Evolutionary conservation across 53 echinoderm and acorn worm species (phyloP), one percentile per base, ranked within the genome.

Genomic region (Luidia sarsii): DNA sequence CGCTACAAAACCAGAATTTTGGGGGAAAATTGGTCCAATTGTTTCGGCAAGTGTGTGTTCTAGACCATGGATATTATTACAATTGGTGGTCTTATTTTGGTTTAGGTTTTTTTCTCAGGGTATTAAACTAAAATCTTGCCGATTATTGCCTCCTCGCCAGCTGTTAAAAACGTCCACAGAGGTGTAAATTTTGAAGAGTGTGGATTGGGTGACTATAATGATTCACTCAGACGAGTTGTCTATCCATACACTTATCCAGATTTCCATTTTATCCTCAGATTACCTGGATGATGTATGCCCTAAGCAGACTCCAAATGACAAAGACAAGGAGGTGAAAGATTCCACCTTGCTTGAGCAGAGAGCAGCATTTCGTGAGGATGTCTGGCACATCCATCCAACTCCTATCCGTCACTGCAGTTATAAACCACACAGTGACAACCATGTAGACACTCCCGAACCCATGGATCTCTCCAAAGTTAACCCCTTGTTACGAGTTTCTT

Each of bases 401-500:
- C 43, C 43, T 43, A 8, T 43, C 43, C 19, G 36, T 14, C 39
- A 33, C 33, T 30, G 50, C 4, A 27, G 23, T 43, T 20, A 13
- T 43, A 29, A 23, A 43, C 23, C 41, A 38, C 0, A 19, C 39
- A 43, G 19, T 7, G 46, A n/a, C 35, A 31, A 33, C 7, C 11
- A 22, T n/a, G 48, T 7, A 20, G 32, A 11, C 9, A 15, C 34
- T 21, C 19, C 52, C 1, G 61, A 77, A 77, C 77, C 77, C 0
- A 61, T 77, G 15, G 61, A 61, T 18, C 48, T 77, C 11, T 77
- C 60, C 0, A 36, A 31, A 21, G 60, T 49, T 2, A 77, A 77
- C 20, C 31, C 59, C 0, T 43, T 19, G 3, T 39, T 77, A 7
- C 60, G 23, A 20, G 13, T 60, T 59, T 77, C 77, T 0, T 28